A percentile compares a stretch with the other conserved stretches of the same genome.
Evolutionary conservation across 2,888 invertebrate species (phyloP).

Genomic region (Ellobium chinense): DNA sequence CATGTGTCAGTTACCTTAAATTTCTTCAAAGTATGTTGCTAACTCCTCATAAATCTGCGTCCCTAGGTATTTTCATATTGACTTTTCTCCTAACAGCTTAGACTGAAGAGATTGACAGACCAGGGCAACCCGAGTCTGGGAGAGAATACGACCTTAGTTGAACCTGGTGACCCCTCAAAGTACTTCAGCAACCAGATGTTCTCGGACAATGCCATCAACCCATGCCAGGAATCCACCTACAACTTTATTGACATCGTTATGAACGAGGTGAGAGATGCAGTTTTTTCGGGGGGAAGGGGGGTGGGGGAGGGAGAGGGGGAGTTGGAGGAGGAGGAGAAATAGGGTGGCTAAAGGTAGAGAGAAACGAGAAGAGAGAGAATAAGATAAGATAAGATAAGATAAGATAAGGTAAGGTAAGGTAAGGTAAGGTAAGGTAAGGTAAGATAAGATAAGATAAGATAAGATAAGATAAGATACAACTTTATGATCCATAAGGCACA

Average conservation of each 20-base stretch:
- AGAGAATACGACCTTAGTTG: conserved; percentile 37
- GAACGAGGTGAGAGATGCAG: conserved; percentile 9
- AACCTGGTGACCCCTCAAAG: conserved; percentile 44
- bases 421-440: too few species aligned
- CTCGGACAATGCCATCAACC: conserved; percentile 55
- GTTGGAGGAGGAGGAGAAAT: too few species aligned
- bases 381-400: too few species aligned
- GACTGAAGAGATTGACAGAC: background rate
- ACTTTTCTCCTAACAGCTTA: too few species aligned
- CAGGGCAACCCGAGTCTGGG: background rate
- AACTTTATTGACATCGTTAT: conserved; percentile 54
- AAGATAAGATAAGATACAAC: too few species aligned
- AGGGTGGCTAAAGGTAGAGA: background rate
- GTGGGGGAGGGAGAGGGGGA: too few species aligned
- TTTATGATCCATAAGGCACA: too few species aligned
- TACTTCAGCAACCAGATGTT: conserved; percentile 52
- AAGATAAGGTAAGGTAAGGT: too few species aligned
- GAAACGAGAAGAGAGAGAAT: background rate
- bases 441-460: too few species aligned
- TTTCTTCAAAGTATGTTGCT: too few species aligned
- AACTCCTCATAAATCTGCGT: too few species aligned
- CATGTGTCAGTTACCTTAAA: background rate
- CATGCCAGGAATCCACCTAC: conserved; percentile 52
- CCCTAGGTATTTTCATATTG: too few species aligned
- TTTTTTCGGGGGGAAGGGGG: background rate